Base-by-base conservation (phyloP, 2,888 invertebrate genomes). In the Hirudinaria manillensis region DNA sequence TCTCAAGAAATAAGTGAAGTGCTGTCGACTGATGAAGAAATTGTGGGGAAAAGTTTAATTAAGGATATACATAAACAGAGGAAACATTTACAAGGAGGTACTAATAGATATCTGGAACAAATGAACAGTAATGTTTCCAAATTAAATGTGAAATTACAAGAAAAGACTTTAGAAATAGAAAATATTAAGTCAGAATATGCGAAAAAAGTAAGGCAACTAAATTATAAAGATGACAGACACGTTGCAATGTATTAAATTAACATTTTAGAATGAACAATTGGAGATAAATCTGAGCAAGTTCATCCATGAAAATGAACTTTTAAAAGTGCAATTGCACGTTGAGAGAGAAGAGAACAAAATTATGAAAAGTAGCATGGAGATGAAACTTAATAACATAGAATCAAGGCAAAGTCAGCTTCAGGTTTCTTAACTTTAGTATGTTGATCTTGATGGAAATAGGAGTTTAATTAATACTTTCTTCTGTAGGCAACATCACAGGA, bases 331-430 rank as follows among this genome's bases (percentile, higher is more conserved):
- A 16, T 34, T 68, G 36, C 32, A 68, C 21, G n/a, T 68, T 29
- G 68, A 68, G 32, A 68, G 68, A 68, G 68, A 68, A 7, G 68
- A 68, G 19, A 68, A 36, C 36, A 68, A 68, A 68, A 10, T 34
- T 1, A 68, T 34, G 32, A 68, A 68, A 36, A 34, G 10, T 13
- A 36, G 36, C n/a, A 29, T 68, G 32, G 68, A 68, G 34, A 32
- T n/a, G 7, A 68, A 68, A 68, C 68, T 68, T 68, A 36, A 7
- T 24, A 34, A 68, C 7, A 34, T 68, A 34, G 68, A 68, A 13
- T 68, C 68, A 32, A 68, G 32, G 34, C 68, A 68, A 68, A 29
- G 29, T 7, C n/a, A 34, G 21, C 68, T 68, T 34, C 32, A 32
- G 13, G 68, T 68, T 68, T 34, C 7, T 68, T 2, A 61, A 27